These are phyloP conservation scores for Leucopsar rothschildi DNA, from an alignment of 2,113 vertebrate species.

Conservation along the genomic window DNA sequence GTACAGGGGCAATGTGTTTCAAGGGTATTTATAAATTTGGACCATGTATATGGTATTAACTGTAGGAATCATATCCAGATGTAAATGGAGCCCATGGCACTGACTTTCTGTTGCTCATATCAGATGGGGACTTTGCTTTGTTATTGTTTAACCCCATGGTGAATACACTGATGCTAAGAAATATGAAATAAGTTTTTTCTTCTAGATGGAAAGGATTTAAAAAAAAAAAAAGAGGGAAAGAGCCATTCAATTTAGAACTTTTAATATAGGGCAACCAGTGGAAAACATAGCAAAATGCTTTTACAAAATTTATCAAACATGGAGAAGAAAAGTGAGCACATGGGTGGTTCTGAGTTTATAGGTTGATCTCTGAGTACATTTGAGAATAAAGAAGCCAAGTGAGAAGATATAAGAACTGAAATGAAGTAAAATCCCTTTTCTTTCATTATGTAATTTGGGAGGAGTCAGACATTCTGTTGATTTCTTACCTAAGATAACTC, in stretches of 20 bases:
- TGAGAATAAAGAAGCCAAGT: conserved; percentile 49
- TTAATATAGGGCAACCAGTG: background rate
- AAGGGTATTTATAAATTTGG: background rate
- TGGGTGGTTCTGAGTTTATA: background rate
- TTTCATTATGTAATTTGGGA: conserved; percentile 66
- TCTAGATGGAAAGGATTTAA: background rate
- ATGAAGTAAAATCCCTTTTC: conserved; percentile 23
- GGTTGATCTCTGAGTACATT: background rate
- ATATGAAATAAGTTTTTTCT: background rate
- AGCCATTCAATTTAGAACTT: background rate
- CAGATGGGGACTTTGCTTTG: background rate
- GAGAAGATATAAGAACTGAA: conserved; percentile 49
- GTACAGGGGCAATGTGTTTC: background rate
- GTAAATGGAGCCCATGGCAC: background rate
- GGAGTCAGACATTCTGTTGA: conserved; percentile 69
- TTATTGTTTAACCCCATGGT: background rate
- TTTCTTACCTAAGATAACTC: conserved; percentile 73
- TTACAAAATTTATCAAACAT: background rate
- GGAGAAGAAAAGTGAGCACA: background rate
- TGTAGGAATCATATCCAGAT: background rate
- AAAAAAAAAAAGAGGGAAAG: background rate
- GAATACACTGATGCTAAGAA: background rate
- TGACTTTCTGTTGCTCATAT: background rate
- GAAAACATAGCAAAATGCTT: background rate
- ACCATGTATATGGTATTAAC: background rate